Evolutionary conservation across 2,888 invertebrate species (phyloP).

Genomic region (Andrena haemorrhoa): DNA sequence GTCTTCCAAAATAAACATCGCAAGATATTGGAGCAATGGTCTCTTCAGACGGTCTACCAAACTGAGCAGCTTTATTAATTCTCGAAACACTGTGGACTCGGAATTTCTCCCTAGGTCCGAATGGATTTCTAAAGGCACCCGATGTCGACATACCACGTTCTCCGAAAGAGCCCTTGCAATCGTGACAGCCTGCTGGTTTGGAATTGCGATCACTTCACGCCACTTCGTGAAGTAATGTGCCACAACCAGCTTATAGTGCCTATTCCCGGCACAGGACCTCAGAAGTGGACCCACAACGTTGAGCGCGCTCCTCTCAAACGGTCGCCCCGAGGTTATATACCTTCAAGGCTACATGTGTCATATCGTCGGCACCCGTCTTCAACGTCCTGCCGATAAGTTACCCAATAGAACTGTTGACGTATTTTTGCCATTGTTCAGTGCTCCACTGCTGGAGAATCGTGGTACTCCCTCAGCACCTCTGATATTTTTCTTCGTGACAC

Average conservation of each 20-base stretch:
- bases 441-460: not conserved
- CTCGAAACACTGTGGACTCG: too few species aligned
- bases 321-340: not conserved
- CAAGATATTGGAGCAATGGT: not conserved
- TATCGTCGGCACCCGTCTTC: too few species aligned
- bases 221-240: not conserved
- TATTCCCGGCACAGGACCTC: not conserved
- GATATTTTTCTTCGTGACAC: not conserved
- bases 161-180: not conserved
- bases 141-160: not conserved
- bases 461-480: not conserved
- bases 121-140: too few species aligned
- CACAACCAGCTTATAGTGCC: not conserved
- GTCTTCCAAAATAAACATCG: not conserved
- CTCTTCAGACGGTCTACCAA: too few species aligned
- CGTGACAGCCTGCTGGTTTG: not conserved
- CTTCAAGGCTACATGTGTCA: not conserved
- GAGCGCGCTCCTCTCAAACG: not conserved
- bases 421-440: not conserved
- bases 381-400: too few species aligned
- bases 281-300: not conserved
- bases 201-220: not conserved
- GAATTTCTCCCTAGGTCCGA: too few species aligned
- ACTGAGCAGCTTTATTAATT: too few species aligned
- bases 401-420: too few species aligned